Evolutionary conservation across 2,797 vertebrate species (phyloP).

Genomic region (Podarcis siculus): DNA sequence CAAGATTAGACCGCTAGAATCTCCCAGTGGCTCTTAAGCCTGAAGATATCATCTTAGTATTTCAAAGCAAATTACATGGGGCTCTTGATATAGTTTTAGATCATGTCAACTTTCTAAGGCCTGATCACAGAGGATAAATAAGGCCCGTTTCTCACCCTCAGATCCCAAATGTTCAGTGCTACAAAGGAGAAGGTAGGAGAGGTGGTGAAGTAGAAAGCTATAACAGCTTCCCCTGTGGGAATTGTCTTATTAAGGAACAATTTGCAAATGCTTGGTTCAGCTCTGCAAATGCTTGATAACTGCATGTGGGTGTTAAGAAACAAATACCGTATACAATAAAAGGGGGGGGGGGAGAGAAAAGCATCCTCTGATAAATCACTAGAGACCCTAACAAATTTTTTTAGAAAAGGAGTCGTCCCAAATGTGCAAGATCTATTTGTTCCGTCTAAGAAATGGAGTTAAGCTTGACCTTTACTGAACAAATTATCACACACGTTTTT

Average conservation of each 20-base stretch:
- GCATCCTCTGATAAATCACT: background rate
- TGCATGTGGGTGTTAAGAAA: background rate
- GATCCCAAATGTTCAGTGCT: background rate
- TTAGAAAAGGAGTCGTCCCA: background rate
- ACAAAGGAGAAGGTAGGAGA: background rate
- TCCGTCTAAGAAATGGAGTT: constrained; percentile 18
- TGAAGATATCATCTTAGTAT: background rate
- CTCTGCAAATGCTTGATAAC: background rate
- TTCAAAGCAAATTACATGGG: background rate
- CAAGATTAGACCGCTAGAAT: background rate
- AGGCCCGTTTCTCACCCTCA: background rate
- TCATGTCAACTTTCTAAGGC: background rate
- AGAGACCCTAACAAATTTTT: background rate
- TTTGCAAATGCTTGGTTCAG: background rate
- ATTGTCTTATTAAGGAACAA: background rate
- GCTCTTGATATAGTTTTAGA: constrained; percentile 1
- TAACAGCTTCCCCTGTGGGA: background rate
- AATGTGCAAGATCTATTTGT: constrained; percentile 16
- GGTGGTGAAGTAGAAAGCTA: background rate
- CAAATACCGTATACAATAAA: background rate
- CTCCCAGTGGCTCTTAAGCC: background rate
- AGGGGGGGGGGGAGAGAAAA: background rate
- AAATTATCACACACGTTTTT: constrained; percentile 25
- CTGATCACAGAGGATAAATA: background rate
- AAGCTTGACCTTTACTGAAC: constrained; percentile 28